Conservation (phyloP, 1,140 invertebrate genomes). For the Leptinotarsa texana region DNA sequence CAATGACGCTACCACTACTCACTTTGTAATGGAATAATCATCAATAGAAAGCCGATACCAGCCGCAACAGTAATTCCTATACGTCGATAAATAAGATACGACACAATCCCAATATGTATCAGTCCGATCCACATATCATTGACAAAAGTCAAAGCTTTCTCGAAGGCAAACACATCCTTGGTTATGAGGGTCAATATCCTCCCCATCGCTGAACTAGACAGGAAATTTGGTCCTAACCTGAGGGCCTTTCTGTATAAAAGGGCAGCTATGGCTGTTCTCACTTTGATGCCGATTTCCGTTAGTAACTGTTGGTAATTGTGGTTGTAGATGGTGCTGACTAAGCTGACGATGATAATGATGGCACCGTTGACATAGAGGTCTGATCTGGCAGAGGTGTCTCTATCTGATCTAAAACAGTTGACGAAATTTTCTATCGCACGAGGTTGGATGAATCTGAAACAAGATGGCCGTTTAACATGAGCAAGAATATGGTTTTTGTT, state of each 20-base stretch:
- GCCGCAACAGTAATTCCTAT: slow-evolving; percentile 76
- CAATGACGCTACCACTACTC: slow-evolving; percentile 35
- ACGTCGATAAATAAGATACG: slow-evolving; percentile 75
- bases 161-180: slow-evolving; percentile 81
- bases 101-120: slow-evolving; percentile 74
- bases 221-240: slow-evolving; percentile 69
- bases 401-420: slow-evolving; percentile 65
- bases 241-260: slow-evolving; percentile 81
- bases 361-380: slow-evolving; percentile 70
- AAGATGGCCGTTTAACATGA: too few relatives aligned
- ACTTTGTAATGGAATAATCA: slow-evolving; percentile 86
- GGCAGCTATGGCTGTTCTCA: slow-evolving; percentile 77
- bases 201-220: slow-evolving; percentile 77
- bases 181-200: slow-evolving; percentile 78
- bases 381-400: slow-evolving; percentile 52
- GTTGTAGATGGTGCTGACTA: slow-evolving; percentile 55
- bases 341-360: slow-evolving; percentile 61
- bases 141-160: slow-evolving; percentile 68
- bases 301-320: slow-evolving; percentile 80
- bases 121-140: slow-evolving; percentile 84
- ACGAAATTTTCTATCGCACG: slow-evolving; percentile 69
- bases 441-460: slow-evolving; percentile 37
- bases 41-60: slow-evolving; percentile 75
- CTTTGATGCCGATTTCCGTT: slow-evolving; percentile 77
- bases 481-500: too few relatives aligned